A percentile compares a stretch with the other conserved stretches of the same genome.
Evolutionary conservation across 2,888 invertebrate genomes (phyloP).

Genomic region (Brachypalpus laphriformis): DNA sequence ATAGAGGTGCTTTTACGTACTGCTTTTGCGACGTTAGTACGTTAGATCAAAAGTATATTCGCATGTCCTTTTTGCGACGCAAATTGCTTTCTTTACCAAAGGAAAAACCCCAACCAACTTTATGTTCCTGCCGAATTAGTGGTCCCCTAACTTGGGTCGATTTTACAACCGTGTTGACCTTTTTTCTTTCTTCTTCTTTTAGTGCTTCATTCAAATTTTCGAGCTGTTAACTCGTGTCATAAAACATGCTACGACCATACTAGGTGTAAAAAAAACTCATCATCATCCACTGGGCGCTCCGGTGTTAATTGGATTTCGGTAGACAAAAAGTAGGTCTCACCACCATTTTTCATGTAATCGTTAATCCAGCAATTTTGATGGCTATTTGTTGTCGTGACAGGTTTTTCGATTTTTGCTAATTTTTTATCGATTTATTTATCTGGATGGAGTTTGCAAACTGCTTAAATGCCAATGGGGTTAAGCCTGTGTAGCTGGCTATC

Average conservation of each 20-base stretch:
- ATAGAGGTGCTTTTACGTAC: too few relatives aligned
- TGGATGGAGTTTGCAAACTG: neutral
- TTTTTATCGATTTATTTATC: neutral
- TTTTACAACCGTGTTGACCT: constrained; percentile 40
- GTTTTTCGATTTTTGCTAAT: neutral
- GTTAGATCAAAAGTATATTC: too few relatives aligned
- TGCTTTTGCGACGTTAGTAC: too few relatives aligned
- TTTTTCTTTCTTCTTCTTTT: neutral
- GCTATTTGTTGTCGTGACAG: neutral
- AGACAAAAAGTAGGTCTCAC: neutral
- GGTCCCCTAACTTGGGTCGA: neutral
- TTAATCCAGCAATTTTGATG: constrained; percentile 17
- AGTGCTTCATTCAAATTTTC: constrained; percentile 20
- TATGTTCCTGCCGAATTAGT: neutral
- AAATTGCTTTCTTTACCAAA: neutral
- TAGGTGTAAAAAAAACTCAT: neutral
- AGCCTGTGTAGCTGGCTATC: too few relatives aligned
- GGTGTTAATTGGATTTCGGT: constrained; percentile 30
- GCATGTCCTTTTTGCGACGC: neutral
- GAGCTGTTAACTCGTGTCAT: constrained; percentile 13
- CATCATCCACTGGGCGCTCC: neutral
- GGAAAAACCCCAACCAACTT: neutral
- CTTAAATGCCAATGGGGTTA: too few relatives aligned
- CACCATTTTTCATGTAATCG: neutral
- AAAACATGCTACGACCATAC: constrained; percentile 14